These are phyloP conservation scores for Agelastica alni DNA, from an alignment of 2,888 invertebrate species.

Conservation along the genomic window DNA sequence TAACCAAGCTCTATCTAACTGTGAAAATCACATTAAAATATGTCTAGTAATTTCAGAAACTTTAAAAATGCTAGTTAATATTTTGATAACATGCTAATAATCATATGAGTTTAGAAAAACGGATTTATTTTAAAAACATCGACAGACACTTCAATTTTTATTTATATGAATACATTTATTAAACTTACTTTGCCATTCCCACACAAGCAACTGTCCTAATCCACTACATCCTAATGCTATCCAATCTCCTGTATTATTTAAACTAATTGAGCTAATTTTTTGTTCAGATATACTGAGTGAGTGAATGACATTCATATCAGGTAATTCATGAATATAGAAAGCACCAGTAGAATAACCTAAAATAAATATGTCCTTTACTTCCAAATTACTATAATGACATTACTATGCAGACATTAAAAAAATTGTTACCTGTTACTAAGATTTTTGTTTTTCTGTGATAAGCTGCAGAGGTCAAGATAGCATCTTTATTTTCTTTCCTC, in stretches of 20 bases:
- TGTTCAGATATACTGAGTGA: slow-evolving; percentile 86
- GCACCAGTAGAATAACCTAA: slow-evolving; percentile 86
- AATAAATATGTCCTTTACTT: too few relatives aligned
- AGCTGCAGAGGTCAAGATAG: slow-evolving; percentile 76
- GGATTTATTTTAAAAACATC: too few relatives aligned
- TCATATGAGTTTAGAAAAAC: too few relatives aligned
- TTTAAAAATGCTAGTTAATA: too few relatives aligned
- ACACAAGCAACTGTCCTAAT: slow-evolving; percentile 92
- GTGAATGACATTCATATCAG: slow-evolving; percentile 91
- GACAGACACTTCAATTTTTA: too few relatives aligned
- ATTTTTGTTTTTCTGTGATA: slow-evolving; percentile 82
- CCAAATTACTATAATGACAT: too few relatives aligned
- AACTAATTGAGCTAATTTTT: slow-evolving; percentile 75
- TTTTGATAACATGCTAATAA: too few relatives aligned
- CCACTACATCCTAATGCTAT: slow-evolving; percentile 88
- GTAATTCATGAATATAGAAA: slow-evolving; percentile 93
- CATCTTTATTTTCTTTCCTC: slow-evolving; percentile 65
- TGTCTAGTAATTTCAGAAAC: too few relatives aligned
- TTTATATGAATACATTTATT: neutral
- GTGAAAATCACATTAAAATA: too few relatives aligned
- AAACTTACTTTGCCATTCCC: slow-evolving; percentile 94
- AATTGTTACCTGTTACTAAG: slow-evolving; percentile 69
- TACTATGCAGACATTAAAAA: slow-evolving; percentile 10
- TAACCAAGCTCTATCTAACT: too few relatives aligned
- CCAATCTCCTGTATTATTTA: slow-evolving; percentile 94